Conservation (phyloP, 2,797 vertebrate species). For the Sebastes elongatus region DNA sequence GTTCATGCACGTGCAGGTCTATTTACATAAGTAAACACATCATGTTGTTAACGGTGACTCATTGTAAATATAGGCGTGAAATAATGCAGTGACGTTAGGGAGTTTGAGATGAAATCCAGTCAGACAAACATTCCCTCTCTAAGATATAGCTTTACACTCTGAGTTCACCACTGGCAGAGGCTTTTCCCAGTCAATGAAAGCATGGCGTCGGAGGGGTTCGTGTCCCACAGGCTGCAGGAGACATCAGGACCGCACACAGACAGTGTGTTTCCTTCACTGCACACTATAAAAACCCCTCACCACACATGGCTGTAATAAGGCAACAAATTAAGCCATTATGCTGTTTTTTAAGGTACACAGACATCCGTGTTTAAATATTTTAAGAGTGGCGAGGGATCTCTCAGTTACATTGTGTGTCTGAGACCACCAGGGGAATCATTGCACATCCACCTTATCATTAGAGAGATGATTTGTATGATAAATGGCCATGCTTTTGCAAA, state of each 20-base stretch:
- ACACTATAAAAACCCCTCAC: conserved; percentile 73
- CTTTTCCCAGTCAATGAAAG: conserved; percentile 74
- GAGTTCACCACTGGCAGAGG: conserved; percentile 49
- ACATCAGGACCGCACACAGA: conserved; percentile 84
- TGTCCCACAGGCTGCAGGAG: conserved; percentile 78
- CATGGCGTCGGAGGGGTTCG: conserved; percentile 61
- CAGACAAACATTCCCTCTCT: conserved; percentile 43
- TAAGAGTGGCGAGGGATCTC: conserved; percentile 80
- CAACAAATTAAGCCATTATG: conserved; percentile 85
- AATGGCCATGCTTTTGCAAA: conserved; percentile 7
- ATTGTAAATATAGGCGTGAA: conserved; percentile 37
- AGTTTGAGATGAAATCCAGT: conserved; percentile 36
- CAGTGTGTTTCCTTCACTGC: conserved; percentile 73
- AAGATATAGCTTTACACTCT: conserved; percentile 19
- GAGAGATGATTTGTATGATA: conserved; percentile 31
- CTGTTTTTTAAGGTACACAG: conserved; percentile 82
- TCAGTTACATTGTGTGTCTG: conserved; percentile 71
- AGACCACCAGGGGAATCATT: conserved; percentile 82
- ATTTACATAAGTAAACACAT: conserved; percentile 49
- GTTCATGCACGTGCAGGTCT: conserved; percentile 11
- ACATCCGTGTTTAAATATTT: conserved; percentile 86
- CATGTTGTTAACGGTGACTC: conserved; percentile 48
- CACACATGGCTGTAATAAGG: conserved; percentile 87
- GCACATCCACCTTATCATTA: conserved; percentile 53
- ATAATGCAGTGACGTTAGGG: conserved; percentile 37